Base-by-base conservation (phyloP, 2,797 vertebrate species). In the Anguilla obscura region DNA sequence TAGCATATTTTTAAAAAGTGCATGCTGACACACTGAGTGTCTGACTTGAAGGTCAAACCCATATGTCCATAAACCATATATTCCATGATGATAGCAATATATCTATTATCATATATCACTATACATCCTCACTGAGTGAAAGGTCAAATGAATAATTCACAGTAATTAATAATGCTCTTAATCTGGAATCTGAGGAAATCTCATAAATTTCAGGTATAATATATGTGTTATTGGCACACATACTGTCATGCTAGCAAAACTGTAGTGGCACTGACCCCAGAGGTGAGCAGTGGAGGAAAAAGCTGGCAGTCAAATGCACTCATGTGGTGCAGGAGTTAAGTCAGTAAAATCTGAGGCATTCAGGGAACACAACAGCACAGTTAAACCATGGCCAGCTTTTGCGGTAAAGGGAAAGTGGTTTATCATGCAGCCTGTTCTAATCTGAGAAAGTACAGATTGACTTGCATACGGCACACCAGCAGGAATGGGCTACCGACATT, bases 111-210 rank as follows among this genome's bases (percentile, higher is more conserved):
- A 27, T 27, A 30, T 71, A 30, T 30, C n/a, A 76, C 33, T 12
- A n/a, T 71, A 63, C 6, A 71, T 30, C 66, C 30, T 16, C 71
- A n/a, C 40, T 76, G 71, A 76, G 71, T 76, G 30, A 4, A 36
- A 76, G 71, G 71, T 76, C 71, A 76, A 76, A 76, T 76, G 30
- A 36, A 40, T 76, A 33, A 71, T 27, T 71, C 24, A 27, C 30
- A 27, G 27, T 10, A 71, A 76, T 76, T 36, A 76, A 76, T 76
- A 76, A 76, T 16, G 33, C 71, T 76, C 71, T 71, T 40, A 76
- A 76, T 40, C 71, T 12, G 16, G 71, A 76, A 2, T 40, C 8
- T 76, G 71, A 40, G 71, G 71, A 36, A 40, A 76, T 40, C 33
- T 7, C 30, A 40, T 76, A 16, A 21, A 14, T 36, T 36, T 76